Evolutionary conservation across 2,888 invertebrate genomes (phyloP).

Genomic region (Corythucha ciliata): DNA sequence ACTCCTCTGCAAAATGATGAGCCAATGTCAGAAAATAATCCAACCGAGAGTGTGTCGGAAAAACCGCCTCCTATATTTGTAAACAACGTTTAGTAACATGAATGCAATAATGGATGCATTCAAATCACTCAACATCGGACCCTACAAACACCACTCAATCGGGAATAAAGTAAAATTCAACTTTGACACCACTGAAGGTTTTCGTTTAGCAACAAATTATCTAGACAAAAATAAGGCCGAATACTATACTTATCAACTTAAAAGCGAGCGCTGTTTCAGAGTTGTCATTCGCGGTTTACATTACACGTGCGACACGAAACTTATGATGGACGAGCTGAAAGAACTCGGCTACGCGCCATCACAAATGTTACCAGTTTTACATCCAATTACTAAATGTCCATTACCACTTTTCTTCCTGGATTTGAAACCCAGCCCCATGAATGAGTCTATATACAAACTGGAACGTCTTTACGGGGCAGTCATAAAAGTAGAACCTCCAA

Average conservation of each 20-base stretch:
- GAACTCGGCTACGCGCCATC: background rate
- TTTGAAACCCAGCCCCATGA: conserved; percentile 1
- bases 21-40: too few species aligned
- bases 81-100: too few species aligned
- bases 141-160: too few species aligned
- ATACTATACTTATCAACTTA: too few species aligned
- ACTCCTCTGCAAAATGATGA: too few species aligned
- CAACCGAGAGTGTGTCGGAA: too few species aligned
- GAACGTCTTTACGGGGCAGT: background rate
- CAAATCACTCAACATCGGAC: too few species aligned
- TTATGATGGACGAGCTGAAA: background rate
- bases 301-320: background rate
- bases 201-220: background rate
- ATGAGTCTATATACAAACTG: background rate
- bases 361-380: conserved; percentile 1
- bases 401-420: conserved; percentile 14
- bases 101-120: too few species aligned
- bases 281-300: conserved; percentile 5
- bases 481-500: background rate
- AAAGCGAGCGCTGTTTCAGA: background rate
- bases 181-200: background rate
- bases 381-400: conserved; percentile 10
- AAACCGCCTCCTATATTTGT: too few species aligned
- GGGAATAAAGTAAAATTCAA: conserved; percentile 3
- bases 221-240: background rate